Evolutionary conservation across 1,140 invertebrate species (phyloP).

Genomic region (Drosophila orosa): DNA sequence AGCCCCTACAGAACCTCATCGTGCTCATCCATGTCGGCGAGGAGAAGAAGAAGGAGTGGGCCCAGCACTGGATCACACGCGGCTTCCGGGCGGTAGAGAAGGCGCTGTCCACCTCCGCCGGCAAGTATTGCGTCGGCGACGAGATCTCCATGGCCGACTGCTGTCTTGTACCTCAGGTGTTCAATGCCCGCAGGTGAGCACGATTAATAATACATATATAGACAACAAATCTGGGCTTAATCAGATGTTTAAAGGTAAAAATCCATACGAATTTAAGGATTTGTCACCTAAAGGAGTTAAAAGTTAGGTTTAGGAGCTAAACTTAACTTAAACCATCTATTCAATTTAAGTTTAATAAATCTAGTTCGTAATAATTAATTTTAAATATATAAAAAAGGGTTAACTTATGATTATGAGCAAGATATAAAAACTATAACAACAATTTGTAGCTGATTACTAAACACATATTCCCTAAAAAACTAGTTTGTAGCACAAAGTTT

Average conservation of each 20-base stretch:
- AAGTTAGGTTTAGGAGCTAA: background rate
- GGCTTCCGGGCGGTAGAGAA: slow-evolving; percentile 96
- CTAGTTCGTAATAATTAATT: too few species aligned
- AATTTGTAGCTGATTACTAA: background rate
- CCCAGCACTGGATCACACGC: slow-evolving; percentile 94
- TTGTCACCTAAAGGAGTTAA: background rate
- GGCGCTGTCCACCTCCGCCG: slow-evolving; percentile 91
- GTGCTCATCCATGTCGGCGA: slow-evolving; percentile 94
- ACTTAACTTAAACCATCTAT: too few species aligned
- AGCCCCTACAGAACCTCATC: slow-evolving; percentile 96
- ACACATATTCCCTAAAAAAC: background rate
- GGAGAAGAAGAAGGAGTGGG: slow-evolving; percentile 96
- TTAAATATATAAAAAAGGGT: too few species aligned
- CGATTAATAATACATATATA: background rate
- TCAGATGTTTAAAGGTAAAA: too few species aligned
- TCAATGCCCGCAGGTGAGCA: slow-evolving; percentile 91
- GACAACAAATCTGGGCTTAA: background rate
- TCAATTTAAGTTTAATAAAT: too few species aligned
- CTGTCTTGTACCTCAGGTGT: slow-evolving; percentile 97
- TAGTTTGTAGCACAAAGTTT: background rate
- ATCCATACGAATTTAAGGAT: too few species aligned
- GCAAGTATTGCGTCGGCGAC: slow-evolving; percentile 97
- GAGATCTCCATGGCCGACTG: slow-evolving; percentile 97
- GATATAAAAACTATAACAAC: background rate
- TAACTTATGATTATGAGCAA: too few species aligned